Conservation (phyloP, 2,888 invertebrate species). For the Linnaemya vulpina region DNA sequence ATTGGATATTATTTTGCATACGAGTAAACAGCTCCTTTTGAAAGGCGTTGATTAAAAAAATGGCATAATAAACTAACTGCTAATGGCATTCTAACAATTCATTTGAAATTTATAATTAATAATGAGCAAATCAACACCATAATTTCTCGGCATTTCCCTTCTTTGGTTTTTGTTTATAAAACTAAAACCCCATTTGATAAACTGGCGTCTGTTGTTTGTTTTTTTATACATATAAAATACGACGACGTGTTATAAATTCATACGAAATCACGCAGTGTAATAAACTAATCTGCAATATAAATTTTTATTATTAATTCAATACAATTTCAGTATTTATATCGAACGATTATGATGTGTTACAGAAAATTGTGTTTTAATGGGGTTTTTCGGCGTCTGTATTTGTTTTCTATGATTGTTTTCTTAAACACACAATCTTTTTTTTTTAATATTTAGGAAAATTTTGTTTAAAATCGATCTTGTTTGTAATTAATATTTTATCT, state of each 20-base stretch:
- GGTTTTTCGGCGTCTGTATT: background rate
- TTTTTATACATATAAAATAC: conserved; percentile 13
- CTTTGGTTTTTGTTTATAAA: background rate
- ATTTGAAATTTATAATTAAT: conserved; percentile 8
- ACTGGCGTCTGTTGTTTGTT: conserved; percentile 16
- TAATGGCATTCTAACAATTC: conserved; percentile 39
- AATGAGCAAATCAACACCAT: conserved; percentile 31
- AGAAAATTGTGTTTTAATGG: conserved; percentile 16
- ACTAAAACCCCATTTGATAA: background rate
- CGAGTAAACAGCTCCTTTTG: background rate
- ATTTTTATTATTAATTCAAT: conserved; percentile 35
- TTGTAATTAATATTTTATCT: background rate
- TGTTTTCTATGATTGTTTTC: background rate
- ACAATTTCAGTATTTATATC: conserved; percentile 1
- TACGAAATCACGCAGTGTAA: background rate
- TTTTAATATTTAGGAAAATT: background rate
- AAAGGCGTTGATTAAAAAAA: conserved; percentile 29
- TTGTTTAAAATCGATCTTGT: background rate
- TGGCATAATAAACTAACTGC: conserved; percentile 33
- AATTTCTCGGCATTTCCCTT: background rate
- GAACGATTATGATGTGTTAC: conserved; percentile 46
- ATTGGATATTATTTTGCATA: background rate
- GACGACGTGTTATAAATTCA: conserved; percentile 45
- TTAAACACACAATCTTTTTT: background rate
- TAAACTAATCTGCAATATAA: background rate